Conservation (phyloP, 2,797 vertebrate genomes). For the Acanthurus leucopareius region DNA sequence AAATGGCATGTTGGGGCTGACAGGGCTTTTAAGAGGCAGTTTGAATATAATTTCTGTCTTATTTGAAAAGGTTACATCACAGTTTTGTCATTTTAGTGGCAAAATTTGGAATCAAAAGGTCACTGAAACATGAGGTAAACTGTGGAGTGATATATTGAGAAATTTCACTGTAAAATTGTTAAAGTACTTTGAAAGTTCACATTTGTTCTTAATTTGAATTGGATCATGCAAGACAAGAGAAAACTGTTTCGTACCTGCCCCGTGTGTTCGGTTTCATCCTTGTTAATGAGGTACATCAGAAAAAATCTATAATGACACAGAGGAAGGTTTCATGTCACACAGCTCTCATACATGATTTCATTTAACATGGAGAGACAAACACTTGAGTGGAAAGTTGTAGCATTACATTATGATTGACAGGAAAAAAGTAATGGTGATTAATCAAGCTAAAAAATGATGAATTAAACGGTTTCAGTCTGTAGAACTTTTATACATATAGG, state of each 20-base stretch:
- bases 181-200: constrained; percentile 7
- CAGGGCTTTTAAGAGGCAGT: constrained; percentile 47
- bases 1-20: constrained; percentile 41
- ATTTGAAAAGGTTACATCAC: constrained; percentile 66
- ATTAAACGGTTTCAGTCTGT: not conserved
- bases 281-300: constrained; percentile 88
- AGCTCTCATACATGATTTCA: not conserved
- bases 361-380: no score
- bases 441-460: not conserved
- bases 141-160: constrained; percentile 6
- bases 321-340: constrained; percentile 24
- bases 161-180: no score
- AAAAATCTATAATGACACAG: constrained; percentile 81
- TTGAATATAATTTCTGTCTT: constrained; percentile 53
- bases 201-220: constrained; percentile 16
- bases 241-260: constrained; percentile 80
- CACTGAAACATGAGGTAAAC: constrained; percentile 19
- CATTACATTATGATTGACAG: constrained; percentile 13
- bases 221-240: constrained; percentile 32
- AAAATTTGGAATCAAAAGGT: constrained; percentile 60
- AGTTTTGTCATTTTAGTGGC: constrained; percentile 41
- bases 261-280: constrained; percentile 87
- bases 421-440: constrained; percentile 1
- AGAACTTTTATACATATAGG: constrained; percentile 6
- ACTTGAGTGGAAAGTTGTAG: no score